Base-by-base conservation (phyloP, 2,797 vertebrate species). In the Fringilla coelebs region DNA sequence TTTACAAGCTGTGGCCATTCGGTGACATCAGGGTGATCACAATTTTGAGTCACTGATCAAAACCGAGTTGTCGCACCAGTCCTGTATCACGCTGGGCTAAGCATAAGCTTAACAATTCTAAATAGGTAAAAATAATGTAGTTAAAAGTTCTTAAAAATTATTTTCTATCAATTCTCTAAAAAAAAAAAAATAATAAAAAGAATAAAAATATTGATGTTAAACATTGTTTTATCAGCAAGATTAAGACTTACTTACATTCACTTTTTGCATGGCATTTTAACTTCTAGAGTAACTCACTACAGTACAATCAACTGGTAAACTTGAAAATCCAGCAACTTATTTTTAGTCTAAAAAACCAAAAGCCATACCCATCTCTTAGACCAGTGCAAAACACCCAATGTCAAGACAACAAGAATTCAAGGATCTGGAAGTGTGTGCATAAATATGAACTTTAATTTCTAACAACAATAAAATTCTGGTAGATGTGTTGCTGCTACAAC, bases 1-100 rank as follows among this genome's bases (percentile, higher is more conserved):
- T 98, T 98, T 98, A 98, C 98, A 98, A 98, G 98, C 97, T 98
- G 98, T 98, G 98, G 98, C 98, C 98, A 98, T 98, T 98, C 97
- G 98, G 97, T 98, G 98, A 98, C 98, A 98, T 98, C 97, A 97
- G 97, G 97, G 98, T 98, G 98, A 98, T 97, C 97, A 98, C 98
- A 97, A 96, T 97, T 97, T 96, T 98, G 97, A 98, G 95, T 97
- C 97, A 98, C 97, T 98, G 98, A 97, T 98, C 97, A 97, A 98
- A 97, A 98, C 95, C 6, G 73, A 96, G 96, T 93, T 96, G 96
- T 96, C 62, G 88, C 97, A 97, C 96, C 96, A 97, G 94, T 97
- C 94, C 95, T 97, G 96, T 89, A 93, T 96, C 97, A 95, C 96
- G 95, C 51, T 96, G 97, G 93, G 97, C 96, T 97, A 97, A 97